Evolutionary conservation across 1,140 invertebrate genomes (phyloP), one percentile per base, ranked within the genome.

Genomic region (Phymorhynchus buccinoides): DNA sequence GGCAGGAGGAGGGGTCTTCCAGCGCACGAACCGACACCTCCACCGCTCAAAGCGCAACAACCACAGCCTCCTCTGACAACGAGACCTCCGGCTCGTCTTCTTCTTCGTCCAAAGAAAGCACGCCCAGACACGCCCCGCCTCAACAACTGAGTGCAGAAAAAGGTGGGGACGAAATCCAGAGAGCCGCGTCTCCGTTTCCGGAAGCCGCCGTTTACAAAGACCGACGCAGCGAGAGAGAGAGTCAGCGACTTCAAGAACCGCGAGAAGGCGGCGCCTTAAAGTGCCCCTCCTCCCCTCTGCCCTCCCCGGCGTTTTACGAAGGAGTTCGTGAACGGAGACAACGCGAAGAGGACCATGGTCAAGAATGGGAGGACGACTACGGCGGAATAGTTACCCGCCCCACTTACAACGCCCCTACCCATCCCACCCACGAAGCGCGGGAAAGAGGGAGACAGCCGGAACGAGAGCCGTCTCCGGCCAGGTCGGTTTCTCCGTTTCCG

Each of bases 1-100:
- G 30, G 32, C 42, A 66, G 80, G 52, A 81, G 80, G 80, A 81
- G n/a, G 44, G 77, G 18, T 52, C 44, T 4, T 79, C 77, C 75
- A 78, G 37, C 41, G 75, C 75, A 1, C 77, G 77, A 27, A 52
- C 41, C 44, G 77, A 52, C 0, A 0, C 77, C 22, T 30, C 44
- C 77, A 79, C 77, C 3, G 77, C 37, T 2, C 68, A 4, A 12
- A 71, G 68, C 68, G 37, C 68, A 2, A 12, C 68, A 12, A 12
- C 37, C 16, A 3, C 68, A 9, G 32, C 68, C 18, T 78, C 75
- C 37, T 3, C 75, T 4, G 75, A 30, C 22, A 71, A 12, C 32
- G 9, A n/a, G 6, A 37, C 71, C 7, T 35, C 32, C 71, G 4
- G 32, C 35, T 75, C 71, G n/a, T 14, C 71, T n/a, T 32, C 71